Base-by-base conservation (phyloP, 64 coral and sea anemone species). In the Anthopleura sola region DNA sequence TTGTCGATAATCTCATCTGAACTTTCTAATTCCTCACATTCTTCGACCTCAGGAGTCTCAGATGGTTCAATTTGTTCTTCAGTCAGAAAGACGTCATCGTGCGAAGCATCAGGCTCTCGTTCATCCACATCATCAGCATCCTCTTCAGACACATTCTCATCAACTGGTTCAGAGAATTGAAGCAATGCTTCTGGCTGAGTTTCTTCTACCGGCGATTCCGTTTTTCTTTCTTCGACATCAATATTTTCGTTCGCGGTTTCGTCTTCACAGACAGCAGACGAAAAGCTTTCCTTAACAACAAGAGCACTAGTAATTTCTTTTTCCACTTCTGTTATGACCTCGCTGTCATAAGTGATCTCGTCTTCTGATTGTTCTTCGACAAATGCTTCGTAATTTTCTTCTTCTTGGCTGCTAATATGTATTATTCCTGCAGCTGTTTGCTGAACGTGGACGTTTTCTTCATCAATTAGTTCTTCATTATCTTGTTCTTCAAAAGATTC, bases 221-320 rank as follows among this genome's bases (percentile, higher is more conserved):
- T 71, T 71, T 71, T 10, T 31, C 26, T 10, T 71, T 71, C 28
- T 71, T 71, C 66, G 6, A 34, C 12, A 71, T 28, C 13, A 34
- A 71, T 16, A 71, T 71, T 71, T 71, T 81, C 39, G 49, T 48
- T 26, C 17, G 38, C 16, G 15, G 32, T 19, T 58, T 55, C 82
- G 21, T 83, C 82, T 11, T 83, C 82, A 83, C 55, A 83, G 44
- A 83, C 50, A 56, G 82, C 20, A 49, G 82, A 83, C 11, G 82
- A 83, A 83, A 83, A 83, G 29, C 82, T 83, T 55, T 83, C 55
- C 34, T 83, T 83, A 24, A 83, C 82, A 33, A 83, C 82, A 54
- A 83, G 50, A 19, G 28, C 82, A 36, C 55, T 60, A 8, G 82
- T 60, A 14, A 83, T 54, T 33, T 83, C 82, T 54, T 83, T 60